A percentile compares a stretch with the other conserved stretches of the same genome.
Conservation (phyloP, 2,888 invertebrate genomes). For the Trichogramma evanescens region DNA sequence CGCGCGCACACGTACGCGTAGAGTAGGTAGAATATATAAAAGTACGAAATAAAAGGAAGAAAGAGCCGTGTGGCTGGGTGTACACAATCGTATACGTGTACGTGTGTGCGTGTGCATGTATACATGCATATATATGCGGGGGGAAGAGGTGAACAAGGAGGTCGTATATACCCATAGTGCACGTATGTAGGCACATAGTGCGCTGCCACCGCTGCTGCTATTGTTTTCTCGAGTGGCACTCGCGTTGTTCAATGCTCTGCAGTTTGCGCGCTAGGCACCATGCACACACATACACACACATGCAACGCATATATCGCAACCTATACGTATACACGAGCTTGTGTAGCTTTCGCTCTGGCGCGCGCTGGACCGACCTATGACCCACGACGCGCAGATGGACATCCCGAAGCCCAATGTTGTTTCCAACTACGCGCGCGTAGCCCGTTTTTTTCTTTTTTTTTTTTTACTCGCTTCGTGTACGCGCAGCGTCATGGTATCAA, state of each 20-base stretch:
- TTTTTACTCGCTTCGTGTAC: neutral
- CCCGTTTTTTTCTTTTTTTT: neutral
- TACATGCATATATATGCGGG: neutral
- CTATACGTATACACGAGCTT: neutral
- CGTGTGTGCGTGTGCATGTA: neutral
- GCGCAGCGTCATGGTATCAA: neutral
- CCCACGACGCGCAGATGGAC: too few species aligned
- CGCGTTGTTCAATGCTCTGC: slow-evolving; percentile 45
- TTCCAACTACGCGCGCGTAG: neutral
- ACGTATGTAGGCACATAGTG: too few species aligned
- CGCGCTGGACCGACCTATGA: too few species aligned
- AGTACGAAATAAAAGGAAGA: slow-evolving; percentile 22
- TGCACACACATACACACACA: neutral
- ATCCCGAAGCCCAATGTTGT: neutral
- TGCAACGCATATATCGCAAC: neutral
- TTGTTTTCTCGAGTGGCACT: slow-evolving; percentile 48
- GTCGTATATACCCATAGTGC: neutral
- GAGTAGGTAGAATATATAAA: too few species aligned
- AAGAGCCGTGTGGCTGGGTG: slow-evolving; percentile 24
- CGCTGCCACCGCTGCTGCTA: slow-evolving; percentile 32
- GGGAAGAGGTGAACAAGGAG: slow-evolving; percentile 14
- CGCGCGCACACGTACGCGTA: too few species aligned
- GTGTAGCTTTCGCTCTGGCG: too few species aligned
- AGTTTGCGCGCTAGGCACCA: slow-evolving; percentile 31
- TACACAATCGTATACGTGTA: neutral